phyloP scores from a whole-genome alignment of 2,797 vertebrate genomes.

The Galagoides demidoff region DNA sequence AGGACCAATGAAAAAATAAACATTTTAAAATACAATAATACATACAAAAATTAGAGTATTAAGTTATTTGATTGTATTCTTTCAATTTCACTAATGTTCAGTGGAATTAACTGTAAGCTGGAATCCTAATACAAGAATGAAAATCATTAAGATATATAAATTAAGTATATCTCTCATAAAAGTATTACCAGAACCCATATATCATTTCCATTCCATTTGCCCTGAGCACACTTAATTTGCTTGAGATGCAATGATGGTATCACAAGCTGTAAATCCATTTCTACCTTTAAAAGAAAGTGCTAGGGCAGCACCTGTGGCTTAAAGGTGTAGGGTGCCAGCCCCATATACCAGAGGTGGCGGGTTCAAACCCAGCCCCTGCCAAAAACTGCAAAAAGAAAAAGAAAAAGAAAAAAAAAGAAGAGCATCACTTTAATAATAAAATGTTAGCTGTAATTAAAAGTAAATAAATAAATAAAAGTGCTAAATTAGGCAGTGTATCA shows the following conservation, averaged over 20 bases:
- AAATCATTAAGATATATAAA: conserved; percentile 16
- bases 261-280: not conserved
- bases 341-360: too few species aligned
- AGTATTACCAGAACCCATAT: not conserved
- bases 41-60: not conserved
- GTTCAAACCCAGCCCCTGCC: too few species aligned
- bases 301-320: not conserved
- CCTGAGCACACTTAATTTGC: not conserved
- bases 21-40: conserved; percentile 47
- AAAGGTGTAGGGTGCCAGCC: too few species aligned
- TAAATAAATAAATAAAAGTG: too few species aligned
- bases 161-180: not conserved
- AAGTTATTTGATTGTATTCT: conserved; percentile 17
- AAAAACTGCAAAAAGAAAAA: too few species aligned
- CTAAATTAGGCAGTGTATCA: conserved; percentile 7
- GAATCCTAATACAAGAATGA: conserved; percentile 43
- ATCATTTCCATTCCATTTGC: not conserved
- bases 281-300: conserved; percentile 43
- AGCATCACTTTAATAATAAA: too few species aligned
- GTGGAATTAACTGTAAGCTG: not conserved
- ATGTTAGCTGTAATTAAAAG: too few species aligned
- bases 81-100: conserved; percentile 52
- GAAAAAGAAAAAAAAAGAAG: too few species aligned
- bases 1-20: conserved; percentile 29
- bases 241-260: not conserved